These are phyloP conservation scores for Nomada fabriciana DNA, from an alignment of 2,888 invertebrate species.

Conservation along the genomic window DNA sequence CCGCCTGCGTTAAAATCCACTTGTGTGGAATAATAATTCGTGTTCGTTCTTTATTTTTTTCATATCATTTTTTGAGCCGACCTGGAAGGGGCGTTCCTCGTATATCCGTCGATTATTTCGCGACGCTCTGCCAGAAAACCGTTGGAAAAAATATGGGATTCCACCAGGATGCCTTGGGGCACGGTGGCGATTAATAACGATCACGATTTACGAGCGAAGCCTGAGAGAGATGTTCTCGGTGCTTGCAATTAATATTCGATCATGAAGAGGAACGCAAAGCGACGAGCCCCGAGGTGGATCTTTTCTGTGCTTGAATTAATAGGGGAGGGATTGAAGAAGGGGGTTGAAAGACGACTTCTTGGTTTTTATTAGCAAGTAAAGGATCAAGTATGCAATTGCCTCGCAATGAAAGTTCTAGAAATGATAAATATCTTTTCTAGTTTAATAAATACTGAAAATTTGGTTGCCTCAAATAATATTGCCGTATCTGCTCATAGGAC, in stretches of 20 bases:
- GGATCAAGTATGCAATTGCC: no score
- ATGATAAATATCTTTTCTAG: no score
- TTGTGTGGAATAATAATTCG: slow-evolving; percentile 32
- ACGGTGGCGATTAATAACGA: not conserved
- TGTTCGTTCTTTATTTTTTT: not conserved
- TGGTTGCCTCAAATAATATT: no score
- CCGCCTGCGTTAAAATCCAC: slow-evolving; percentile 35
- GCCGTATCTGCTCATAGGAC: no score
- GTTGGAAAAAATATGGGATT: not conserved
- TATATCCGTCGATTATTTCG: not conserved
- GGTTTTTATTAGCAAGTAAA: no score
- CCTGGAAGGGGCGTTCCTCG: no score
- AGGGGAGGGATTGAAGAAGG: not conserved
- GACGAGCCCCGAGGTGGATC: not conserved
- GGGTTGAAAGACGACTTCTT: not conserved
- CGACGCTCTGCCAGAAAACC: not conserved
- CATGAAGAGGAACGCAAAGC: no score
- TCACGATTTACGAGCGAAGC: not conserved
- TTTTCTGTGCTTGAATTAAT: not conserved
- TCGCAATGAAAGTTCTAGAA: no score
- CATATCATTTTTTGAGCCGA: not conserved
- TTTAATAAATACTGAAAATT: no score
- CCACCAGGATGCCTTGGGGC: not conserved
- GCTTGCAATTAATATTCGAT: slow-evolving; percentile 6
- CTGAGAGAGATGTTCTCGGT: not conserved